phyloP scores from a whole-genome alignment of 2,113 vertebrate genomes.

The Rousettus leschenaultii region DNA sequence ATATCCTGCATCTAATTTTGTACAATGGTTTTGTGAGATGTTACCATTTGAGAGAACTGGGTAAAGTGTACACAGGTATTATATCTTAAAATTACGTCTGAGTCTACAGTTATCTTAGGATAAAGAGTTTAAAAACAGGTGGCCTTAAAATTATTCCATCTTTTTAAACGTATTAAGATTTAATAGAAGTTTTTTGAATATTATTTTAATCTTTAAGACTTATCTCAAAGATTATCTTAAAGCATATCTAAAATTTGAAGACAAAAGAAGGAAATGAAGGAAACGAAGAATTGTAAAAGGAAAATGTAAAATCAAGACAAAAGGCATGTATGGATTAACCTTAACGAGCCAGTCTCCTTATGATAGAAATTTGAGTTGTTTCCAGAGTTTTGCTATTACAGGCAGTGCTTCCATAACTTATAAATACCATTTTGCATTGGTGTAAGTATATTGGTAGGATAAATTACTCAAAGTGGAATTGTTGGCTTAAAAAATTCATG shows the following conservation, averaged over 20 bases:
- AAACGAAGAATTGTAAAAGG: background rate
- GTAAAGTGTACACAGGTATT: background rate
- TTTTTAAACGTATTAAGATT: background rate
- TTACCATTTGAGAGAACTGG: background rate
- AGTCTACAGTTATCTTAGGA: background rate
- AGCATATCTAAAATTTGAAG: background rate
- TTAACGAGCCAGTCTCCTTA: background rate
- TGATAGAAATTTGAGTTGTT: background rate
- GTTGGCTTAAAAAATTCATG: background rate
- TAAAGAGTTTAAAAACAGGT: background rate
- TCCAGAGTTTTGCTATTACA: background rate
- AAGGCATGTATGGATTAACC: background rate
- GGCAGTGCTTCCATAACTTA: background rate
- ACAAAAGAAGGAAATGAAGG: background rate
- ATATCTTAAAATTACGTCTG: background rate
- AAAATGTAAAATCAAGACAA: background rate
- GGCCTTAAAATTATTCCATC: background rate
- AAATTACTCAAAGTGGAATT: background rate
- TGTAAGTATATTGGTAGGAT: background rate
- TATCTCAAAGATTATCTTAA: background rate
- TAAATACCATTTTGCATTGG: background rate
- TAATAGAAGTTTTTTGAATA: background rate
- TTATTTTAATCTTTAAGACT: background rate
- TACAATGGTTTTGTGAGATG: background rate
- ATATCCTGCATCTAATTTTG: background rate